Evolutionary conservation across 2,113 vertebrate species (phyloP), one percentile per base, ranked within the genome.

Genomic region (Ceyx melanurus): DNA sequence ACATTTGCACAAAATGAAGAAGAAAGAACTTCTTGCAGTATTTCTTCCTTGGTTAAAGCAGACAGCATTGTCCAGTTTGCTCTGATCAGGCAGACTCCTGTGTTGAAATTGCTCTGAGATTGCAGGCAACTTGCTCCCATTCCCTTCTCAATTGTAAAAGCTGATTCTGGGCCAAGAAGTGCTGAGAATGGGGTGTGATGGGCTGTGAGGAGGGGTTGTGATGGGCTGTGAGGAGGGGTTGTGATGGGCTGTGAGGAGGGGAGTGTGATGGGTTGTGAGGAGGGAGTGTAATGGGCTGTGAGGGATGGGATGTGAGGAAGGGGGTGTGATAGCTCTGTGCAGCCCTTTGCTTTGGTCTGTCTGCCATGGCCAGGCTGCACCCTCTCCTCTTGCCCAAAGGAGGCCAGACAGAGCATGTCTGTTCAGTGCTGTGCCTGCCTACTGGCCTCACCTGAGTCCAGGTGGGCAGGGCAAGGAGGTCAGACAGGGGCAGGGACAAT

Each of bases 381-480:
- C 61, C 85, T 53, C 31, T 60, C 19, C 60, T 53, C 10, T 15
- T 15, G 62, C 57, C 0, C 0, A n/a, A n/a, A 9, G 35, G 7
- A 6, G n/a, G 15, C 29, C 61, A 4, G 33, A 78, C 73, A 17
- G 42, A 29, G 37, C 1, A 1, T 71, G 92, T 72, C 89, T 25
- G 1, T 48, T 46, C 20, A 5, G 10, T 1, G 11, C 62, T 17
- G 16, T 46, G 51, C 11, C 20, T 53, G 92, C 33, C 90, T 46
- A 0, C 74, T 2, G 3, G 37, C 46, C 4, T n/a, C 1, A 1
- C 45, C 77, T 15, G 53, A 43, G 57, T 66, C 74, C 66, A 4
- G 18, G 56, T 29, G 3, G 60, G 51, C 0, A 0, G 29, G 81
- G n/a, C 23, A 8, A 1, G 19, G 6, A 4, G 37, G 14, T 26